Conservation (phyloP, 2,113 vertebrate genomes). For the Callorhinus ursinus region DNA sequence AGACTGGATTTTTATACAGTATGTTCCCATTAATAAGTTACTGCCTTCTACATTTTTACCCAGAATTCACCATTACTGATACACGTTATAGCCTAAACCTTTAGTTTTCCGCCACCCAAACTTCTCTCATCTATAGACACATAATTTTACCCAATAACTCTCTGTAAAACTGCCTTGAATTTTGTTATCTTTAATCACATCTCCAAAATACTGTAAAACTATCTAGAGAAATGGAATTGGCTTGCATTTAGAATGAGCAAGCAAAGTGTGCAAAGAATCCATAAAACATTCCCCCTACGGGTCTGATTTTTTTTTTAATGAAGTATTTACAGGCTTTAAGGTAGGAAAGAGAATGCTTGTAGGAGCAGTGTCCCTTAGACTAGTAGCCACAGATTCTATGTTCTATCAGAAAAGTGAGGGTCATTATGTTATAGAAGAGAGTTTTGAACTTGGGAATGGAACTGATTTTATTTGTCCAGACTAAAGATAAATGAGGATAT, state of each 20-base stretch:
- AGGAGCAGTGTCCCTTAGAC: not conserved
- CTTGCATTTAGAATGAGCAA: not conserved
- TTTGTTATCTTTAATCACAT: slow-evolving; percentile 34
- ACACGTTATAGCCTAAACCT: not conserved
- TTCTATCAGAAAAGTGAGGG: not conserved
- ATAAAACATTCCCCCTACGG: not conserved
- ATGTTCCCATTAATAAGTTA: not conserved
- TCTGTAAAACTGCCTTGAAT: slow-evolving; percentile 29
- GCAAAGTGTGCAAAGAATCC: not conserved
- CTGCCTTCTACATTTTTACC: not conserved
- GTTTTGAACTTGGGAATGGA: not conserved
- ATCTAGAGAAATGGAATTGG: not conserved
- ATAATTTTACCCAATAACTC: slow-evolving; percentile 18
- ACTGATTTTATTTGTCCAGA: slow-evolving; percentile 8
- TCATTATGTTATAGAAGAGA: not conserved
- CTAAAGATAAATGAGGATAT: not conserved
- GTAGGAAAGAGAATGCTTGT: not conserved
- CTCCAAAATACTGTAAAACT: slow-evolving; percentile 20
- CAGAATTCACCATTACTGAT: not conserved
- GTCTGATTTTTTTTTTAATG: not conserved
- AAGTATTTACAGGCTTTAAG: not conserved
- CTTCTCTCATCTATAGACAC: not conserved
- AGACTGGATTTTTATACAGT: not conserved
- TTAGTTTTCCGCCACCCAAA: not conserved
- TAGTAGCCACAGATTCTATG: not conserved